Conservation (phyloP, 2,888 invertebrate species). For the Myopa tessellatipennis region DNA sequence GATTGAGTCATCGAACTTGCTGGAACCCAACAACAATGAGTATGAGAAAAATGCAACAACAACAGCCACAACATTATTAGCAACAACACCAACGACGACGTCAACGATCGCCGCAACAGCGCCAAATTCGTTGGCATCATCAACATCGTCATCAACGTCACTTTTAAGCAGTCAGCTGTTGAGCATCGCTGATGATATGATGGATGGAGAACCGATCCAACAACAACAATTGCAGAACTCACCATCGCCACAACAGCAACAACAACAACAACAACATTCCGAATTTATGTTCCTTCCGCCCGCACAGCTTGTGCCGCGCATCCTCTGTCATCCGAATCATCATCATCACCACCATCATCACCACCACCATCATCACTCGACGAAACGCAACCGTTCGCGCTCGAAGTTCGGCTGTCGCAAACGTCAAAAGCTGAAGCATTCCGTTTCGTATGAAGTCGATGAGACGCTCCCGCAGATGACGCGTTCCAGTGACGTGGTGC, state of each 20-base stretch:
- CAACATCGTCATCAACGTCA: constrained; percentile 36
- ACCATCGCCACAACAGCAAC: constrained; percentile 38
- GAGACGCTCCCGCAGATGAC: constrained; percentile 68
- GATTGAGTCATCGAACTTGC: not conserved
- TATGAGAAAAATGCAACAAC: constrained; percentile 49
- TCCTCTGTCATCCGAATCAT: constrained; percentile 41
- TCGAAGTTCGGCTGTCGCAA: constrained; percentile 66
- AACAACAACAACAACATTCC: constrained; percentile 48
- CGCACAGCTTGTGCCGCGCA: constrained; percentile 48
- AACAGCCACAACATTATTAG: constrained; percentile 40
- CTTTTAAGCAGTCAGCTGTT: constrained; percentile 31
- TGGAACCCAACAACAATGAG: constrained; percentile 59
- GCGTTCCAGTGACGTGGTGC: constrained; percentile 68
- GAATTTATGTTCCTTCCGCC: constrained; percentile 58
- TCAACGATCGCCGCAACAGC: constrained; percentile 42
- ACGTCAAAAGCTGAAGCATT: constrained; percentile 62
- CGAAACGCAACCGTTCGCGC: constrained; percentile 65
- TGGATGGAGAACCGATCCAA: not conserved
- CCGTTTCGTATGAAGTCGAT: constrained; percentile 65
- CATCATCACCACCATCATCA: constrained; percentile 40
- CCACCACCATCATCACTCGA: constrained; percentile 47
- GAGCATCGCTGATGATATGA: not conserved
- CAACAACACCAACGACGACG: constrained; percentile 44
- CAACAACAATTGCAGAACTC: constrained; percentile 41
- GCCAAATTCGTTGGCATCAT: constrained; percentile 39